Conservation (phyloP, 2,888 invertebrate genomes). For the Halictus ligatus region DNA sequence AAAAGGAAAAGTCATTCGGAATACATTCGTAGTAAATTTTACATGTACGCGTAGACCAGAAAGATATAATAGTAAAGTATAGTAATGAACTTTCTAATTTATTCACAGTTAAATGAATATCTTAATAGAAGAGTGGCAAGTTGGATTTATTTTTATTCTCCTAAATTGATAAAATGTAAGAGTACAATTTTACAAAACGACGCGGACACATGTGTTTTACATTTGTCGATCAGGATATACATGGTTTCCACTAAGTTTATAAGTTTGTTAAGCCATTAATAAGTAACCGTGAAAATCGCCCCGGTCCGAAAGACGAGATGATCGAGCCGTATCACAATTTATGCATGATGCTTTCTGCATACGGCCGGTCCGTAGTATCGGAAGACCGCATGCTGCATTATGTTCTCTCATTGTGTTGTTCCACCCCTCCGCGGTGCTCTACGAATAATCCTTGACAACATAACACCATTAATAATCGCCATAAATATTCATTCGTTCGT, state of each 20-base stretch:
- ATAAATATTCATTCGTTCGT: constrained; percentile 77
- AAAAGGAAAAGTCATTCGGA: background rate
- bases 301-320: constrained; percentile 30
- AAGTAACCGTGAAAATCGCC: background rate
- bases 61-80: background rate
- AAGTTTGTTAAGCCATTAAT: background rate
- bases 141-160: background rate
- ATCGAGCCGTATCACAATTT: constrained; percentile 35
- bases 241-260: background rate
- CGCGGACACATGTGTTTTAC: too few relatives aligned
- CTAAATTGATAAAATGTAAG: background rate
- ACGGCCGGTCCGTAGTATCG: constrained; percentile 40
- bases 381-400: constrained; percentile 73
- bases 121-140: too few relatives aligned
- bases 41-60: background rate
- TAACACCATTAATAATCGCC: constrained; percentile 77
- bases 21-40: background rate
- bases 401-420: constrained; percentile 67
- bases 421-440: constrained; percentile 44
- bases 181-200: background rate
- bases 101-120: background rate
- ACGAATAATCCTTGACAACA: constrained; percentile 75
- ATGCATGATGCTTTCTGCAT: constrained; percentile 33
- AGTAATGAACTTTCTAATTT: background rate
- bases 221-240: background rate